These are phyloP conservation scores for Lepetodrilus schrolli DNA, from an alignment of 2,888 invertebrate species.

Conservation along the genomic window DNA sequence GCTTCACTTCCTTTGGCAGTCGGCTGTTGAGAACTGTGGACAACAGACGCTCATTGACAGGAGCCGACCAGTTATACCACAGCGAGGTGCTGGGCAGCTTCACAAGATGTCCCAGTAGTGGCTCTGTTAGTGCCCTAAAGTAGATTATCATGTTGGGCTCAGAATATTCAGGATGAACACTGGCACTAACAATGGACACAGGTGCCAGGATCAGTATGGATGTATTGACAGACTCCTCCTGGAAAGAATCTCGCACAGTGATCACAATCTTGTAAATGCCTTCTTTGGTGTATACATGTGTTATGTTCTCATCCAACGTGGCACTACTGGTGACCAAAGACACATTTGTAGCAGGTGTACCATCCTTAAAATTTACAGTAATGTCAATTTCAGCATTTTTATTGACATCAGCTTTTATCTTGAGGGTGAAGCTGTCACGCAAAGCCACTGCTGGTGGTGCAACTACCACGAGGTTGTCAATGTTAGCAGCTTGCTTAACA, in stretches of 20 bases:
- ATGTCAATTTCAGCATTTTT: constrained; percentile 29
- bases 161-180: neutral
- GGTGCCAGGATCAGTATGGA: neutral
- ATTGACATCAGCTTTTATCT: constrained; percentile 38
- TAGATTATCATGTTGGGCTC: neutral
- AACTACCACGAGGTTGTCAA: constrained; percentile 11
- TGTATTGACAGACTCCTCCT: neutral
- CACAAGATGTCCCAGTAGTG: neutral
- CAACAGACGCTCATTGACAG: neutral
- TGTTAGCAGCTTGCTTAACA: constrained; percentile 35
- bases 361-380: constrained; percentile 48
- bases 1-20: constrained; percentile 24
- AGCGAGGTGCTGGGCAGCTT: constrained; percentile 4
- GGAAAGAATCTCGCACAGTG: neutral
- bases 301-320: neutral
- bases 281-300: neutral
- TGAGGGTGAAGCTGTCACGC: constrained; percentile 29
- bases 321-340: neutral
- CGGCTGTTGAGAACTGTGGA: neutral
- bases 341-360: neutral
- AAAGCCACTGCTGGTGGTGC: constrained; percentile 27
- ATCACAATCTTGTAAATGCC: neutral
- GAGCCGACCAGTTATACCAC: neutral
- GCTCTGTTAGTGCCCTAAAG: neutral
- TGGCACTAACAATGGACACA: neutral